Percentiles rank a stretch among this genome's conserved stretches.
Evolutionary conservation across 2,797 vertebrate species (phyloP).

Genomic region (Hydrophis major): DNA sequence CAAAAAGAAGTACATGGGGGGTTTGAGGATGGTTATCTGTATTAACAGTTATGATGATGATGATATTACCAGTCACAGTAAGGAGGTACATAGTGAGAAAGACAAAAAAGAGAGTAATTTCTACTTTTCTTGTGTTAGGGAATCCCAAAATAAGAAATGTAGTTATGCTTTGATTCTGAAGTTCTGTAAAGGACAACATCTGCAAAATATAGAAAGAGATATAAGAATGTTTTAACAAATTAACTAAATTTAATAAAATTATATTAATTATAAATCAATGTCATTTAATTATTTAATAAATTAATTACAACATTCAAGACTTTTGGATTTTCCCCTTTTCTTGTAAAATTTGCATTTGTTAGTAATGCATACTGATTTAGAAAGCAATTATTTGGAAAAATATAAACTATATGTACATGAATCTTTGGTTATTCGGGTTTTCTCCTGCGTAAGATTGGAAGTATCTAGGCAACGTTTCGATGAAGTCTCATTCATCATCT

Average conservation of each 20-base stretch:
- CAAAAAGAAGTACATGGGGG: constrained; percentile 53
- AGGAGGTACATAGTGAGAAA: constrained; percentile 40
- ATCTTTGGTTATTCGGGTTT: too few species aligned
- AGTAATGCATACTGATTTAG: too few species aligned
- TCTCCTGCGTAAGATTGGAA: too few species aligned
- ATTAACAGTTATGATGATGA: constrained; percentile 13
- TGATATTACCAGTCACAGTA: constrained; percentile 45
- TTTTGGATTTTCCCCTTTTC: not conserved
- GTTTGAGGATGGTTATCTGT: constrained; percentile 40
- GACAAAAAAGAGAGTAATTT: constrained; percentile 20
- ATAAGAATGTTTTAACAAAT: not conserved
- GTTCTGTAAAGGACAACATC: not conserved
- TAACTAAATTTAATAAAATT: not conserved
- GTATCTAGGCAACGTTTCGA: too few species aligned
- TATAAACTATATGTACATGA: too few species aligned
- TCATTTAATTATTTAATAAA: not conserved
- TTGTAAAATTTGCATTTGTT: not conserved
- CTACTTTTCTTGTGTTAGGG: constrained; percentile 17
- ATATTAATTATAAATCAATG: not conserved
- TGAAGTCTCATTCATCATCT: too few species aligned
- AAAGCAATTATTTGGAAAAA: too few species aligned
- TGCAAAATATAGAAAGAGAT: not conserved
- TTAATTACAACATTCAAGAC: not conserved
- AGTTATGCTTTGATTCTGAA: not conserved
- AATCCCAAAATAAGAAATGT: constrained; percentile 50